These are phyloP conservation scores for Neotoxoptera formosana DNA, from an alignment of 1,140 invertebrate genomes.

Conservation along the genomic window DNA sequence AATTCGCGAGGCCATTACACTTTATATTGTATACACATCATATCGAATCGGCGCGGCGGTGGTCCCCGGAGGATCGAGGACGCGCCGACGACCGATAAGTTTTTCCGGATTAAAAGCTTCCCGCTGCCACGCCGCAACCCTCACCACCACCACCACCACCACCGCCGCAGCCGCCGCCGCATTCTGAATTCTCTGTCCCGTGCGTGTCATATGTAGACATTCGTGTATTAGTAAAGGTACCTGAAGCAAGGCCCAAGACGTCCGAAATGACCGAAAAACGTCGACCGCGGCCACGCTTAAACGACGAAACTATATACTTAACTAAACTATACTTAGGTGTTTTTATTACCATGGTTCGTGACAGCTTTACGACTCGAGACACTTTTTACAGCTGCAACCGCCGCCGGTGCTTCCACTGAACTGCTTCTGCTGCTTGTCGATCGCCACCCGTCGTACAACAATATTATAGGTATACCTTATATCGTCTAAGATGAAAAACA, in stretches of 20 bases:
- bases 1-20: neutral
- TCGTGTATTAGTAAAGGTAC: neutral
- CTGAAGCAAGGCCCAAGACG: too few relatives aligned
- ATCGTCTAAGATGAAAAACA: neutral
- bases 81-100: neutral
- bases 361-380: conserved; percentile 44
- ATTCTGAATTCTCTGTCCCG: neutral
- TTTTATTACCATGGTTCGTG: conserved; percentile 45
- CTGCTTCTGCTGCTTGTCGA: neutral
- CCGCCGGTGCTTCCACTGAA: neutral
- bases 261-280: neutral
- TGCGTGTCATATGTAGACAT: neutral
- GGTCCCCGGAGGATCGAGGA: neutral
- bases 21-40: neutral
- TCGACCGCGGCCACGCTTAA: neutral
- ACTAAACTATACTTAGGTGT: conserved; percentile 18
- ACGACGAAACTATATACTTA: neutral
- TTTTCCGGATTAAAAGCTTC: neutral
- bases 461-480: neutral
- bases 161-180: neutral
- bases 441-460: neutral
- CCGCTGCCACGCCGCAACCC: neutral
- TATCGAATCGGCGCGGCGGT: neutral
- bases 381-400: conserved; percentile 12
- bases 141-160: neutral